Evolutionary conservation across 2,888 invertebrate species (phyloP).

Genomic region (Cataglyphis altisquamis): DNA sequence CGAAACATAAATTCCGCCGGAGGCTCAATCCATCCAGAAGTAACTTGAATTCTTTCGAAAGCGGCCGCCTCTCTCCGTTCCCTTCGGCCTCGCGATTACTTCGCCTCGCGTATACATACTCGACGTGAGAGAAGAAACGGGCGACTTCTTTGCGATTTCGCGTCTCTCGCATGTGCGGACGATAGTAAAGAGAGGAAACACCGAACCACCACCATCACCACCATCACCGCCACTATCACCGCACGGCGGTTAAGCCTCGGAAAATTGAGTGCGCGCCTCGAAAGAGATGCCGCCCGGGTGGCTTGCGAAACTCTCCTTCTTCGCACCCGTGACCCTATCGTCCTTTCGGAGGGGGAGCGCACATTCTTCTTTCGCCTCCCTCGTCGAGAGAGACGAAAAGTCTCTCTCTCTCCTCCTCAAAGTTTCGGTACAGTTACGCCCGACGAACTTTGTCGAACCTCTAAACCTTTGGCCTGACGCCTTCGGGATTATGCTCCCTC

Average conservation of each 20-base stretch:
- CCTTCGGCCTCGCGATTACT: constrained; percentile 11
- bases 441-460: constrained; percentile 27
- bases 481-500: constrained; percentile 35
- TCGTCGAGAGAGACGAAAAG: constrained; percentile 52
- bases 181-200: constrained; percentile 62
- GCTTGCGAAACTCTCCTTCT: constrained; percentile 32
- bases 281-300: constrained; percentile 49
- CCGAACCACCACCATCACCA: neutral
- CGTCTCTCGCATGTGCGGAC: constrained; percentile 70
- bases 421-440: constrained; percentile 55
- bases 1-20: constrained; percentile 45
- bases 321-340: constrained; percentile 31
- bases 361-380: constrained; percentile 1
- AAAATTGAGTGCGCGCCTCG: constrained; percentile 83
- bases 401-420: constrained; percentile 38
- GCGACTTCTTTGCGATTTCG: constrained; percentile 66
- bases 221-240: constrained; percentile 3
- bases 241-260: constrained; percentile 82
- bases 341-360: constrained; percentile 17
- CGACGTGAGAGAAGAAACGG: constrained; percentile 64
- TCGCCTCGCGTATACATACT: constrained; percentile 41
- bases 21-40: constrained; percentile 38
- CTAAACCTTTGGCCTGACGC: constrained; percentile 12
- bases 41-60: constrained; percentile 32
- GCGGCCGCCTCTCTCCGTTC: neutral